These are phyloP conservation scores for Eumeta japonica DNA, from an alignment of 1,140 invertebrate genomes.

Conservation along the genomic window DNA sequence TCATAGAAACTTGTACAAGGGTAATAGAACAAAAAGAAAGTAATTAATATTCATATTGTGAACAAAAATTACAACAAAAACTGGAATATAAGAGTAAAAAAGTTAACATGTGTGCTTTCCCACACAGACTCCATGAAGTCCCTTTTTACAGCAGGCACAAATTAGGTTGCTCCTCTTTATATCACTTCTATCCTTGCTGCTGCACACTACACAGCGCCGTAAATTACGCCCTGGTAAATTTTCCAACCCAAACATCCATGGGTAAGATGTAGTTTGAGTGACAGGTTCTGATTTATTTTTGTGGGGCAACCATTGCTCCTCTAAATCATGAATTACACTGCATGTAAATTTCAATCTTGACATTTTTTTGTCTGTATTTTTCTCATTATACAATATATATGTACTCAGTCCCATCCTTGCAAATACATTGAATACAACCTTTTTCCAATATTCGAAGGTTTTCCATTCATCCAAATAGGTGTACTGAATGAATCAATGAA, in stretches of 20 bases:
- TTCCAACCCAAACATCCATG: neutral
- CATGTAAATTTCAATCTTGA: constrained; percentile 20
- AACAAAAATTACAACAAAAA: too few species aligned
- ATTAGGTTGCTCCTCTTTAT: too few species aligned
- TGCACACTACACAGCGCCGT: neutral
- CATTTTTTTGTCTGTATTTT: constrained; percentile 9
- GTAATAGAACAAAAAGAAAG: too few species aligned
- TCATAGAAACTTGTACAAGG: too few species aligned
- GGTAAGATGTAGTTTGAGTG: too few species aligned
- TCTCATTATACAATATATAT: constrained; percentile 18
- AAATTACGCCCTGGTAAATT: neutral
- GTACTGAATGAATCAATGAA: too few species aligned
- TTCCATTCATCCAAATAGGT: constrained; percentile 21
- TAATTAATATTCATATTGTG: too few species aligned
- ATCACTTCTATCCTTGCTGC: too few species aligned
- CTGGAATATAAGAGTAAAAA: too few species aligned
- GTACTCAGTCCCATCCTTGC: constrained; percentile 19
- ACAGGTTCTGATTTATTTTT: neutral
- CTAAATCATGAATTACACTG: constrained; percentile 11
- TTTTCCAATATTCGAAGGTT: constrained; percentile 20
- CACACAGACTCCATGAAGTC: too few species aligned
- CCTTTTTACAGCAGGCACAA: too few species aligned
- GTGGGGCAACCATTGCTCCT: constrained; percentile 11
- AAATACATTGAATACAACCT: constrained; percentile 20
- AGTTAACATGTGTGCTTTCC: too few species aligned